Base-by-base conservation (phyloP, 64 coral and sea anemone genomes). In the Catalaphyllia jardinei region DNA sequence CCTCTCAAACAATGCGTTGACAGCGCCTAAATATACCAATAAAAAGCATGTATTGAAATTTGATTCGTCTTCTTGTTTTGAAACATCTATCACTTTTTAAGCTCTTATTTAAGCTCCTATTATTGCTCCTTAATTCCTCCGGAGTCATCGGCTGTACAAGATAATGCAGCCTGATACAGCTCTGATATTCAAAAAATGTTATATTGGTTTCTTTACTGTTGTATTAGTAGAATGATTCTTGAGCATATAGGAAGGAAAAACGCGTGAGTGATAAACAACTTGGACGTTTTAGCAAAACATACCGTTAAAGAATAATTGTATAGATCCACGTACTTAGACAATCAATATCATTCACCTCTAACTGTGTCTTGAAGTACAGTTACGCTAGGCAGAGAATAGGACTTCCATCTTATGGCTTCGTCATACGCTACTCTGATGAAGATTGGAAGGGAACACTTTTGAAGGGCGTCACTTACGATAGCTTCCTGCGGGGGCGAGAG, bases 391-490 rank as follows among this genome's bases (percentile, higher is more conserved):
- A 82, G 46, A 13, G 94, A 96, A 50, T 96, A 96, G 0, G 94
- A 96, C 79, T 93, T 96, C 94, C 94, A 96, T 89, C 94, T 89
- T 63, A 90, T 80, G 25, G 94, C 94, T 65, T 96, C 94, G 65
- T 96, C 94, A 96, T 89, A 96, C 14, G 94, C 91, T 11, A 96
- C 94, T 12, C 94, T 91, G 60, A 96, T 88, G 87, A 96, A 96
- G 35, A 96, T 96, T 33, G 94, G 94, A 31, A 96, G 80, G 50
- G 94, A 96, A 69, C 94, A 96, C 33, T 93, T 87, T 74, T 67
- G 83, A 15, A 96, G 81, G 60, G 94, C 87, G 7, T 79, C 52
- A 10, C 29, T 31, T 14, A 93, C 87, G 24, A 96, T 90, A 15
- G 85, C 81, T 76, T 67, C 78, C 49, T 96, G 94, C 52, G 67